Percentiles rank a stretch among this genome's conserved stretches.
Conservation (phyloP, 1,140 invertebrate genomes). For the Episyrphus balteatus region DNA sequence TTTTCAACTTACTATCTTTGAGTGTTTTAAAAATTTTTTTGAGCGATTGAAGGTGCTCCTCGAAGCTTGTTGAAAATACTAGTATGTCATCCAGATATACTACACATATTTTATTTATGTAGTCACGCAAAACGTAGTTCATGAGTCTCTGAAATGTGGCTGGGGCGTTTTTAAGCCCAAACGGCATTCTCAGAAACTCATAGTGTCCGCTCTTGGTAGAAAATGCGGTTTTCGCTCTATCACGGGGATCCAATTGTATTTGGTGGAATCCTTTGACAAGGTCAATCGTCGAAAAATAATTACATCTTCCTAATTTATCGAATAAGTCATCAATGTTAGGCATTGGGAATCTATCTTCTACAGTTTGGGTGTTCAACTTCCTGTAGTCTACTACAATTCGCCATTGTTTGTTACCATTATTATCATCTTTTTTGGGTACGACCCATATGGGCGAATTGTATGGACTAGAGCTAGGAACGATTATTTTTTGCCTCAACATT, state of each 20-base stretch:
- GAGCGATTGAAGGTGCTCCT: conserved; percentile 12
- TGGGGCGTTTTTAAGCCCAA: too few relatives aligned
- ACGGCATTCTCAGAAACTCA: conserved; percentile 10
- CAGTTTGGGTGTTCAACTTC: conserved; percentile 16
- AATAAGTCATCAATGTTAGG: too few relatives aligned
- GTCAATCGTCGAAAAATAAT: too few relatives aligned
- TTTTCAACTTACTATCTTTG: conserved; percentile 1
- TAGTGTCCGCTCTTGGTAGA: conserved; percentile 8
- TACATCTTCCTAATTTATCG: too few relatives aligned
- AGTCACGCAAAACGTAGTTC: conserved; percentile 15
- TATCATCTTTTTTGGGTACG: conserved; percentile 9
- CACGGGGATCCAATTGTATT: conserved; percentile 9
- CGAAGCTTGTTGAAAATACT: too few relatives aligned
- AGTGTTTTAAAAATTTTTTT: conserved; percentile 5
- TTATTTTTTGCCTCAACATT: conserved; percentile 9
- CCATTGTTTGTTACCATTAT: conserved; percentile 7
- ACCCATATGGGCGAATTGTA: conserved; percentile 17
- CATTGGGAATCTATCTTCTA: conserved; percentile 37
- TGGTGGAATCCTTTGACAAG: too few relatives aligned
- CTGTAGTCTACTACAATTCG: conserved; percentile 24
- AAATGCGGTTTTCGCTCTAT: conserved; percentile 12
- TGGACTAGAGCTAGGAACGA: conserved; percentile 3
- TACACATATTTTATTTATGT: too few relatives aligned
- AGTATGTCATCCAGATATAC: too few relatives aligned
- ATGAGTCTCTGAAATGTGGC: conserved; percentile 18